Base-by-base conservation (phyloP, 2,797 vertebrate species). In the Mallotus villosus region DNA sequence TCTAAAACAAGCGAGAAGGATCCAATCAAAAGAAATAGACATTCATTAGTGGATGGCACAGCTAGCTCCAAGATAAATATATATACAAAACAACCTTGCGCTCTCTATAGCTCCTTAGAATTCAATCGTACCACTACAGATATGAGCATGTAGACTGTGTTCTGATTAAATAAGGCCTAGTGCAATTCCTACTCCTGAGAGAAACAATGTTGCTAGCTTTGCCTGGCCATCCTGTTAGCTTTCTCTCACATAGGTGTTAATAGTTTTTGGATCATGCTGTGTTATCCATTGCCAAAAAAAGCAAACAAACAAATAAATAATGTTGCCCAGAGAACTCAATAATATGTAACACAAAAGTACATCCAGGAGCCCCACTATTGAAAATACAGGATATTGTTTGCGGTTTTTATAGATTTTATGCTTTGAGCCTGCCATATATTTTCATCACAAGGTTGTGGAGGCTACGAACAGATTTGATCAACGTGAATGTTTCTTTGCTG, bases 21-120 rank as follows among this genome's bases (percentile, higher is more conserved):
- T 53, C 57, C 68, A 77, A 75, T 75, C 62, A 71, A 79, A 79
- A 79, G 34, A 79, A 74, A 79, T 68, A 21, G 46, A 61, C 51
- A 66, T 81, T 78, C 65, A 81, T 82, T 80, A 78, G 57, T 37
- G 32, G 19, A 63, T 55, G 24, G 14, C 22, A 63, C 25, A 63
- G 62, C 53, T 67, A 63, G 68, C 68, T 72, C 22, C 62, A 59
- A 19, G 62, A 72, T 46, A 57, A 46, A 66, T 6, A 24, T 12
- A 49, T 63, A 75, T 63, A 62, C 69, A 59, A 5, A 58, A 34
- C 67, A 64, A 59, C 51, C 22, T 63, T 68, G 71, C 19, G 12
- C 67, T 57, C 0, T 3, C 67, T 57, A 0, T 3, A 51, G 25
- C 34, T 65, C 59, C n/a, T 14, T 51, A 65, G 27, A 63, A 75